Conservation (phyloP, 2,888 invertebrate species). For the Acrobasis repandana region DNA sequence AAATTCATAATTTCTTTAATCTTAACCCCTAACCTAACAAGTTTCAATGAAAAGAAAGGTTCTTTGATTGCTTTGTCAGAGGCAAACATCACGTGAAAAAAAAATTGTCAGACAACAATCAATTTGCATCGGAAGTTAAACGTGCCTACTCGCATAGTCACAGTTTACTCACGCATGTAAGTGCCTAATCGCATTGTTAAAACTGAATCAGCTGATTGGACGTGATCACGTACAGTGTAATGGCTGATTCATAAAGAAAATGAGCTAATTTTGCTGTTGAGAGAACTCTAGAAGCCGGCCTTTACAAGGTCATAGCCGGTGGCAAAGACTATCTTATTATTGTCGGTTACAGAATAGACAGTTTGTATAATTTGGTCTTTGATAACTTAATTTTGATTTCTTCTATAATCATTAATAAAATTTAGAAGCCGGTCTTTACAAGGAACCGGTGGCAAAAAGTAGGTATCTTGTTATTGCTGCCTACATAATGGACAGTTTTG, state of each 20-base stretch:
- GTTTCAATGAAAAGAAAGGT: too few species aligned
- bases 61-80: too few species aligned
- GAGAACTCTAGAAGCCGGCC: conserved; percentile 70
- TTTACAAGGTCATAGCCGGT: conserved; percentile 38
- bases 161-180: neutral
- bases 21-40: too few species aligned
- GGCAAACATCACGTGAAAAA: too few species aligned
- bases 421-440: neutral
- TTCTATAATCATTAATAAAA: too few species aligned
- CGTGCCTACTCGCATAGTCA: neutral
- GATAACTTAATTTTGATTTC: neutral
- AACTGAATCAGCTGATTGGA: conserved; percentile 29
- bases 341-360: conserved; percentile 29
- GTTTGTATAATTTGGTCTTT: neutral
- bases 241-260: conserved; percentile 46
- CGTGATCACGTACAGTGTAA: conserved; percentile 30
- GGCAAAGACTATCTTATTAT: conserved; percentile 49
- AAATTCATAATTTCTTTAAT: too few species aligned
- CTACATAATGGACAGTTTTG: too few species aligned
- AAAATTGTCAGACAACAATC: too few species aligned
- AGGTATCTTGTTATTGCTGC: too few species aligned
- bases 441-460: too few species aligned
- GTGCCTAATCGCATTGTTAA: conserved; percentile 4
- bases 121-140: too few species aligned
- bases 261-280: conserved; percentile 48